Percentiles rank a stretch among this genome's conserved stretches.
phyloP scores from a whole-genome alignment of 1,140 invertebrate genomes.

The Anastrepha obliqua region DNA sequence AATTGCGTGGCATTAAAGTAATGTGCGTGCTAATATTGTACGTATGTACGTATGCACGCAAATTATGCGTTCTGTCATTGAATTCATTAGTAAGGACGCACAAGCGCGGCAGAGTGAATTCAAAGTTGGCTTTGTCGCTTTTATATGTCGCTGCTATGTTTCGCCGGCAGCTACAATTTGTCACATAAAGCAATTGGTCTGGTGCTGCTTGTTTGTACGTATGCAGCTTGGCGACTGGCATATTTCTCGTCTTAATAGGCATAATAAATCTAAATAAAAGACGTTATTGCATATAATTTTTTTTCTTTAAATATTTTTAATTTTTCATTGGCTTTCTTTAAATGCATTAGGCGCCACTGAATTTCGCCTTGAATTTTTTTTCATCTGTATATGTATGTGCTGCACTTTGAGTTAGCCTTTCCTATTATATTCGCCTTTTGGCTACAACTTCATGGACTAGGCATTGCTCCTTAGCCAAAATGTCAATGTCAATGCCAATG shows the following conservation, averaged over 20 bases:
- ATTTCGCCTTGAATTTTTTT: too few relatives aligned
- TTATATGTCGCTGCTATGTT: background rate
- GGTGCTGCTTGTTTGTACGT: background rate
- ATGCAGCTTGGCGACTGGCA: background rate
- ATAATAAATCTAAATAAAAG: background rate
- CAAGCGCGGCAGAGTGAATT: background rate
- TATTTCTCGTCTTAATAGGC: background rate
- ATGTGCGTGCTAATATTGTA: background rate
- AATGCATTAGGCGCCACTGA: too few relatives aligned
- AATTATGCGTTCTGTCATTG: background rate
- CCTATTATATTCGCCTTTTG: background rate
- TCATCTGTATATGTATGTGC: background rate
- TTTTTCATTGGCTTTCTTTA: background rate
- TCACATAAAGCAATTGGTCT: background rate
- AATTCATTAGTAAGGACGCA: background rate
- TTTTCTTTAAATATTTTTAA: background rate
- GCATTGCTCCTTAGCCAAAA: background rate
- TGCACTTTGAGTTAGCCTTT: background rate
- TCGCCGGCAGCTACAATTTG: background rate
- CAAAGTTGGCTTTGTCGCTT: background rate
- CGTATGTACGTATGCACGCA: background rate
- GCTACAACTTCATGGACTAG: background rate
- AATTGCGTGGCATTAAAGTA: slow-evolving; percentile 27
- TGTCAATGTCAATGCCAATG: slow-evolving; percentile 40
- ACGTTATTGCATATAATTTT: background rate